Percentiles rank a stretch among this genome's conserved stretches.
phyloP scores from a whole-genome alignment of 1,140 invertebrate genomes.

The Antheraea mylitta region DNA sequence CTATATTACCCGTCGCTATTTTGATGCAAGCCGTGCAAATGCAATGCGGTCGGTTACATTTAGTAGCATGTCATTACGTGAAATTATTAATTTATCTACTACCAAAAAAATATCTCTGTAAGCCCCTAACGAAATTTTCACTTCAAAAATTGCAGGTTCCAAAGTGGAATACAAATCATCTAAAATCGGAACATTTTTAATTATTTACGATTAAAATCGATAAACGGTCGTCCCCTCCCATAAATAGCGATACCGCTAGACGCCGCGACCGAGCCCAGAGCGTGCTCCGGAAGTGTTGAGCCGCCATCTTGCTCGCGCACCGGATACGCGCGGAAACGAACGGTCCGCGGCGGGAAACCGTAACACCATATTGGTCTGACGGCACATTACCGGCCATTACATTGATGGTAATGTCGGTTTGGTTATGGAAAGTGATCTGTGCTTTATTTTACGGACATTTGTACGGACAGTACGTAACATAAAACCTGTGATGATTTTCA shows the following conservation, averaged over 20 bases:
- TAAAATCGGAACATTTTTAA: background rate
- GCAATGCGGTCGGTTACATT: too few species aligned
- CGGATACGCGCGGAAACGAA: slow-evolving; percentile 8
- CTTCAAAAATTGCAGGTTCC: too few species aligned
- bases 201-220: slow-evolving; percentile 1
- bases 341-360: slow-evolving; percentile 7
- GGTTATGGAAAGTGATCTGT: background rate
- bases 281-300: background rate
- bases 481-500: too few species aligned
- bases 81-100: too few species aligned
- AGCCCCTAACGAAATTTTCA: too few species aligned
- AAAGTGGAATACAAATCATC: too few species aligned
- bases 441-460: background rate
- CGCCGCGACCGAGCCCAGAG: background rate
- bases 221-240: background rate
- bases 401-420: slow-evolving; percentile 5
- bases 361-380: background rate
- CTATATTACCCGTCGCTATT: too few species aligned
- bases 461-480: too few species aligned
- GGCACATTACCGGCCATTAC: background rate
- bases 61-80: too few species aligned
- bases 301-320: slow-evolving; percentile 1
- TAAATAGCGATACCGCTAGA: slow-evolving; percentile 9
- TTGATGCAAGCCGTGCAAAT: too few species aligned
- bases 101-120: too few species aligned